Conservation (phyloP, 2,113 vertebrate genomes). For the Gasterosteus aculeatus region DNA sequence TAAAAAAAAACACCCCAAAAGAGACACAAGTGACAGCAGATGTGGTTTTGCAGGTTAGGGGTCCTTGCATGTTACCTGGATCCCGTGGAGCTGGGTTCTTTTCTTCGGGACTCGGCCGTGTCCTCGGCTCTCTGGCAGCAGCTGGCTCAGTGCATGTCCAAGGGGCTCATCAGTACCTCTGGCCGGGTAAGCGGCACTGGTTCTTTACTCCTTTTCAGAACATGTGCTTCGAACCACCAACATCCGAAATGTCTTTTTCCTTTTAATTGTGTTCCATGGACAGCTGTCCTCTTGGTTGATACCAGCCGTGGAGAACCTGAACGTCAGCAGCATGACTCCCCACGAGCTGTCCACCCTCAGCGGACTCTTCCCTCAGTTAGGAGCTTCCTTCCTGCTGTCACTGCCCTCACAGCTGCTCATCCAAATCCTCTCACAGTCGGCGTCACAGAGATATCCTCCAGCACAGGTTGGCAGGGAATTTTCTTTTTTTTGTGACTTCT, state of each 20-base stretch:
- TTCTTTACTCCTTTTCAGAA: not conserved
- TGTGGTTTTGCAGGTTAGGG: conserved; percentile 81
- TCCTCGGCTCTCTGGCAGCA: conserved; percentile 80
- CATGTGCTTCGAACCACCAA: not conserved
- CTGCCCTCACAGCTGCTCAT: conserved; percentile 80
- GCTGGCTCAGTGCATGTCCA: conserved; percentile 84
- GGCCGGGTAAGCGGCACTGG: conserved; percentile 82
- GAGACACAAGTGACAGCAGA: not conserved
- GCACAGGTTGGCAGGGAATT: conserved; percentile 81
- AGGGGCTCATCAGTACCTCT: conserved; percentile 79
- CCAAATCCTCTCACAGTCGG: conserved; percentile 81
- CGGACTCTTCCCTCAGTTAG: conserved; percentile 84
- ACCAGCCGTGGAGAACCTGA: conserved; percentile 77
- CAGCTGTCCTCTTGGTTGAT: conserved; percentile 86
- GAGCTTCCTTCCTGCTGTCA: conserved; percentile 82
- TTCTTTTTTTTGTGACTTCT: not conserved
- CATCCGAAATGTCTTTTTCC: conserved; percentile 1
- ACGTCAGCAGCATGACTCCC: conserved; percentile 75
- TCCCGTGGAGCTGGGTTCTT: conserved; percentile 80
- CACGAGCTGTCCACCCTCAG: conserved; percentile 77
- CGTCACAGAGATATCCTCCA: conserved; percentile 75
- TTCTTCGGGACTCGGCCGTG: conserved; percentile 77
- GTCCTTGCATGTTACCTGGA: conserved; percentile 86
- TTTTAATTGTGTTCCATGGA: conserved; percentile 14
- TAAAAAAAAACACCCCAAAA: not conserved